These are phyloP conservation scores for Cistogaster globosa DNA, from an alignment of 2,888 invertebrate genomes.

Conservation along the genomic window DNA sequence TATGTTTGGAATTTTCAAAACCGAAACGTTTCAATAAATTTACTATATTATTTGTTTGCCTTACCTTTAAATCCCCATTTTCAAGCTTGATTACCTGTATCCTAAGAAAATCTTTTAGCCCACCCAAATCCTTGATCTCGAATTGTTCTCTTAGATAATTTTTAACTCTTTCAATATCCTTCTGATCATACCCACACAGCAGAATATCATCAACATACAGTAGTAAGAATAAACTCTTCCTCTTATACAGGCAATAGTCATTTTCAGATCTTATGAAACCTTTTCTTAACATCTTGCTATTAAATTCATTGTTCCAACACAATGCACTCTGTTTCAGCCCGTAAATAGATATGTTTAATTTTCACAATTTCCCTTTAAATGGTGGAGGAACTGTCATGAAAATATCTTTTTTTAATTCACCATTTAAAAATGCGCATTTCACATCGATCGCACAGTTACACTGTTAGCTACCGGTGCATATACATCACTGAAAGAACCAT, in stretches of 20 bases:
- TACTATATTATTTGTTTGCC: slow-evolving; percentile 11
- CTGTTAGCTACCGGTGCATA: slow-evolving; percentile 34
- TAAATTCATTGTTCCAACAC: too few species aligned
- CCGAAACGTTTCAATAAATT: slow-evolving; percentile 1
- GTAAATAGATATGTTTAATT: too few species aligned
- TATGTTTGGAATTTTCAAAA: background rate
- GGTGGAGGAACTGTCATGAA: background rate
- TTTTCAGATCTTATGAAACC: slow-evolving; percentile 23
- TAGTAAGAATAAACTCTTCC: slow-evolving; percentile 7
- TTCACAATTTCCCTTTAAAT: too few species aligned
- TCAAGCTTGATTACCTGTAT: background rate
- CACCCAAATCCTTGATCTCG: slow-evolving; percentile 23
- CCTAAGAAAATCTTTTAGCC: slow-evolving; percentile 25
- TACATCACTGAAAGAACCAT: slow-evolving; percentile 1
- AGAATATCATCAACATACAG: slow-evolving; percentile 42
- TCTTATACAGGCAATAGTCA: slow-evolving; percentile 42
- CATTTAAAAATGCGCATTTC: background rate
- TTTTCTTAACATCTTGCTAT: slow-evolving; percentile 14
- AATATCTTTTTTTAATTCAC: slow-evolving; percentile 8
- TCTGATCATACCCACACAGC: slow-evolving; percentile 6
- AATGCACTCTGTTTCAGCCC: too few species aligned
- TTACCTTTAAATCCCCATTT: slow-evolving; percentile 21
- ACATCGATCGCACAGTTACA: slow-evolving; percentile 13
- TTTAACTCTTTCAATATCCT: background rate
- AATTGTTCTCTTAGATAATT: slow-evolving; percentile 13